Conservation (phyloP, 2,888 invertebrate genomes). For the Ophraella communa region DNA sequence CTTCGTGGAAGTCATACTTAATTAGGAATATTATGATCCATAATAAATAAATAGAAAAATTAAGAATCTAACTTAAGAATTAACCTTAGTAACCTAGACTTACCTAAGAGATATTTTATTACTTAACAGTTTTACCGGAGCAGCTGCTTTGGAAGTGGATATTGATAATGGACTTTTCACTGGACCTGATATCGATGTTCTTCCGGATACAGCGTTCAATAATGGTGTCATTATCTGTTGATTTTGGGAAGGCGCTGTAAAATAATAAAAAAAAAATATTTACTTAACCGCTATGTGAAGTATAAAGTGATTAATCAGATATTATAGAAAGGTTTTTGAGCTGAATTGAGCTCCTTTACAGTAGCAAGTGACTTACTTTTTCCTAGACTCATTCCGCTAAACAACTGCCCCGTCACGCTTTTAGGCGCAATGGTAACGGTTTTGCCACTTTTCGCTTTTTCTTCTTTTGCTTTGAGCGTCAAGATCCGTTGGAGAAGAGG, state of each 20-base stretch:
- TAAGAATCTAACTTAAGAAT: too few species aligned
- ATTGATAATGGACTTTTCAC: slow-evolving; percentile 41
- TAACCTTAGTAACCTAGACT: too few species aligned
- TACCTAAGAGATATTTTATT: slow-evolving; percentile 56
- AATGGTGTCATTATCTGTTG: slow-evolving; percentile 51
- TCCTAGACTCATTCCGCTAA: slow-evolving; percentile 38
- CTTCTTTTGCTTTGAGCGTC: slow-evolving; percentile 78
- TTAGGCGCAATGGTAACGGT: slow-evolving; percentile 40
- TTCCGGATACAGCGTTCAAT: slow-evolving; percentile 35
- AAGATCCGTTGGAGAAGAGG: slow-evolving; percentile 78
- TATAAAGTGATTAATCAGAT: too few species aligned
- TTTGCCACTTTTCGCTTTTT: slow-evolving; percentile 53
- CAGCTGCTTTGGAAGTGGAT: slow-evolving; percentile 36
- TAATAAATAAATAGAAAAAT: too few species aligned
- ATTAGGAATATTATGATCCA: too few species aligned
- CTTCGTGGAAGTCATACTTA: too few species aligned
- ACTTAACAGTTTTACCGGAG: slow-evolving; percentile 45
- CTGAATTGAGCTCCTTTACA: too few species aligned
- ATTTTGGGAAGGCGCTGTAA: slow-evolving; percentile 38
- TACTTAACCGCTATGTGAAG: too few species aligned
- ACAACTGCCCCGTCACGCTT: slow-evolving; percentile 39
- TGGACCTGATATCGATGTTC: slow-evolving; percentile 46
- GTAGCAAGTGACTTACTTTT: slow-evolving; percentile 35
- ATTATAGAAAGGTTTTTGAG: too few species aligned
- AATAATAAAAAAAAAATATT: neutral